phyloP scores from a whole-genome alignment of 2,888 invertebrate genomes.

The Andrena fulva region DNA sequence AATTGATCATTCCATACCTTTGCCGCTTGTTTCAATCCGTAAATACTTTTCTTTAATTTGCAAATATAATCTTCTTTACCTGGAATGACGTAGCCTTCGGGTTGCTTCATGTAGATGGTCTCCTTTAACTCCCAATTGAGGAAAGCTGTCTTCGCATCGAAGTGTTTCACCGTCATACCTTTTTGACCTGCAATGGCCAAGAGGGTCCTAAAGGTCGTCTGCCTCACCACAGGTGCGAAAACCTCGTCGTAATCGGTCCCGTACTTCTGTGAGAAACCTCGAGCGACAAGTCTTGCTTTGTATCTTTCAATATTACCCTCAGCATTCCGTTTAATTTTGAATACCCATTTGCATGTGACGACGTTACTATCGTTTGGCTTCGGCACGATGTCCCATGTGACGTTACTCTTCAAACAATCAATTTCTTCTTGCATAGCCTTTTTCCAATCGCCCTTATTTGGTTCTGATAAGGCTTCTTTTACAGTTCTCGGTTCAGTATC shows the following conservation, averaged over 20 bases:
- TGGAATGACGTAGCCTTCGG: not conserved
- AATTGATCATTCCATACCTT: too few relatives aligned
- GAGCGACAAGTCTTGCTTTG: not conserved
- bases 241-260: not conserved
- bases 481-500: too few relatives aligned
- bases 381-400: not conserved
- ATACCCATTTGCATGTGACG: not conserved
- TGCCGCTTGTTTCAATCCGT: too few relatives aligned
- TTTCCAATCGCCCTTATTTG: not conserved
- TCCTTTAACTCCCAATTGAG: slow-evolving; percentile 19
- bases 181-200: slow-evolving; percentile 7
- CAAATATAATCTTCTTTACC: too few relatives aligned
- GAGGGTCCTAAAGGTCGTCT: not conserved
- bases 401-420: not conserved
- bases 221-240: slow-evolving; percentile 18
- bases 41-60: too few relatives aligned
- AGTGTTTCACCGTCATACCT: not conserved
- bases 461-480: too few relatives aligned
- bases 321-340: not conserved
- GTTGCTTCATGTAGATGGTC: not conserved
- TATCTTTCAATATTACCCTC: not conserved
- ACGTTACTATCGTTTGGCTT: not conserved
- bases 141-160: slow-evolving; percentile 16
- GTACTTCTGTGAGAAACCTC: not conserved
- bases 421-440: slow-evolving; percentile 1